Evolutionary conservation across 2,888 invertebrate species (phyloP).

Genomic region (Drosophila tripunctata): DNA sequence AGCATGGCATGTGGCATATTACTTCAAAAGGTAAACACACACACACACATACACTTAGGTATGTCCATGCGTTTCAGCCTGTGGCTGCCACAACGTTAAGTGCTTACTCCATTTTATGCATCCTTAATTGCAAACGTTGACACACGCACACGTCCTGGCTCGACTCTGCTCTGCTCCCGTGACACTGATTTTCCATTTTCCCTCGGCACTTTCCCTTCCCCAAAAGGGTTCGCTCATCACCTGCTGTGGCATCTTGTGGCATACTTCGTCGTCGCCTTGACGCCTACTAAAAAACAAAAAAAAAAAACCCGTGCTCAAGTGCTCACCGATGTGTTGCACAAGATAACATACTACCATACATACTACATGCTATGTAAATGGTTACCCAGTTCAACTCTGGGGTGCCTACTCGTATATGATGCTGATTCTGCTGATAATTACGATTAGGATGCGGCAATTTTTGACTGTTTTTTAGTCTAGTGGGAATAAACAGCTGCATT

Average conservation of each 20-base stretch:
- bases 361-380: no score
- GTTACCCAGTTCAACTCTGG: constrained; percentile 11
- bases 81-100: constrained; percentile 43
- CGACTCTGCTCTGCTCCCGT: no score
- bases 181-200: constrained; percentile 71
- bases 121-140: constrained; percentile 74
- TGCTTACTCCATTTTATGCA: constrained; percentile 79
- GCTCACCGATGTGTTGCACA: constrained; percentile 52
- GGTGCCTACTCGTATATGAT: no score
- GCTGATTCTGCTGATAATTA: constrained; percentile 4
- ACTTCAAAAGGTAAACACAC: constrained; percentile 65
- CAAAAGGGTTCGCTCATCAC: neutral
- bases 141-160: constrained; percentile 56
- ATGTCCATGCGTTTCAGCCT: neutral
- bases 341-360: constrained; percentile 48
- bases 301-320: constrained; percentile 63
- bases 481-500: neutral
- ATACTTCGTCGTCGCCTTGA: constrained; percentile 43
- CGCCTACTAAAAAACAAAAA: constrained; percentile 24
- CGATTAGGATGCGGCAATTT: constrained; percentile 6
- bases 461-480: neutral
- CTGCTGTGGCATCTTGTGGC: constrained; percentile 22
- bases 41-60: neutral
- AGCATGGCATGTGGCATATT: constrained; percentile 15
- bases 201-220: neutral